Conservation (phyloP, 2,888 invertebrate genomes). For the Synergus laeviventris region DNA sequence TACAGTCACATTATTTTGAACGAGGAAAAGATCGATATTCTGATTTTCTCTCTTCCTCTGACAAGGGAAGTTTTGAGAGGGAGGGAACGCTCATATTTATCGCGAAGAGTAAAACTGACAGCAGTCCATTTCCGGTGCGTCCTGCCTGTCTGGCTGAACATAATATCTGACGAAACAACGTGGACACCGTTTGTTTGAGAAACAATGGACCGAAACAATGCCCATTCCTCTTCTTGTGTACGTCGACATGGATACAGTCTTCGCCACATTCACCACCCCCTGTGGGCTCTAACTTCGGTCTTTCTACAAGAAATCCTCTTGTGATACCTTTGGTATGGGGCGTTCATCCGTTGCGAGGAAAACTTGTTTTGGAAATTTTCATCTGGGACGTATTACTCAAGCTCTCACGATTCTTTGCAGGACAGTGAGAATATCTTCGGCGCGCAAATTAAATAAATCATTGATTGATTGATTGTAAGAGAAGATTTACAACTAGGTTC, state of each 20-base stretch:
- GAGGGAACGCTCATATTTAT: conserved; percentile 65
- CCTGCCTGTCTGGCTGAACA: conserved; percentile 68
- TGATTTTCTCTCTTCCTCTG: conserved; percentile 39
- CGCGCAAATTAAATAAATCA: too few relatives aligned
- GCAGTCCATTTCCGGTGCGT: conserved; percentile 75
- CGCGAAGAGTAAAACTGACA: conserved; percentile 74
- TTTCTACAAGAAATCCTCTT: conserved; percentile 55
- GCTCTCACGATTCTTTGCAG: not conserved
- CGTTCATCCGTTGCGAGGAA: conserved; percentile 9
- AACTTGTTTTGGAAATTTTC: not conserved
- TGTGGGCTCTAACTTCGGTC: conserved; percentile 50
- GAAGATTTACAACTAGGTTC: not conserved
- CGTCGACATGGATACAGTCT: conserved; percentile 55
- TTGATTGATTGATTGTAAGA: too few relatives aligned
- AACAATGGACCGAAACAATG: conserved; percentile 75
- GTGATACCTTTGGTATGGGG: conserved; percentile 23
- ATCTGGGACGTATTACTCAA: not conserved
- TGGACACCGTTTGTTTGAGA: conserved; percentile 74
- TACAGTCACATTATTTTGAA: conserved; percentile 66
- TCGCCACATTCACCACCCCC: conserved; percentile 18
- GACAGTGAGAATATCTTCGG: too few relatives aligned
- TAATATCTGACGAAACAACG: conserved; percentile 74
- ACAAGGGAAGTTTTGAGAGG: not conserved
- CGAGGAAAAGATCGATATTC: conserved; percentile 44
- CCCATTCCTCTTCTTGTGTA: conserved; percentile 64